Conservation (phyloP, 2,797 vertebrate species). For the Crotalus adamanteus region DNA sequence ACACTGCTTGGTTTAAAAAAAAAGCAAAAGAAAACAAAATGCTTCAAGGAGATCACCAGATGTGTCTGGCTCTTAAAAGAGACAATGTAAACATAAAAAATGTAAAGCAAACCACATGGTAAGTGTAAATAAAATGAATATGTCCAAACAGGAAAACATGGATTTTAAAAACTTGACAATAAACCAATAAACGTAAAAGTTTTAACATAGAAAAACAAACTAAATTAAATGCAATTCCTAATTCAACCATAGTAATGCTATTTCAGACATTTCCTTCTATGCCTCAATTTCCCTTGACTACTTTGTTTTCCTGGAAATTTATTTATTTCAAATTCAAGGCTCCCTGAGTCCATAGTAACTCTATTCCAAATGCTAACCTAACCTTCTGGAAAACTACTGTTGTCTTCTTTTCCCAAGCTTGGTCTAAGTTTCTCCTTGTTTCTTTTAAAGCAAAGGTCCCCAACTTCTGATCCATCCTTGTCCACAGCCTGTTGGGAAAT, state of each 20-base stretch:
- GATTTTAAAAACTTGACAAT: background rate
- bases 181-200: background rate
- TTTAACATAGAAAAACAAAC: background rate
- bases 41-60: background rate
- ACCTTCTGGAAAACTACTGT: background rate
- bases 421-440: background rate
- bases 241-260: background rate
- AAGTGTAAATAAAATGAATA: background rate
- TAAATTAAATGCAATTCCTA: background rate
- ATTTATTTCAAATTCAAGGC: background rate
- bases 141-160: background rate
- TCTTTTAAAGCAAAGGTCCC: background rate
- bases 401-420: background rate
- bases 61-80: background rate
- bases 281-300: background rate
- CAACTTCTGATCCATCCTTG: no score
- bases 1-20: background rate
- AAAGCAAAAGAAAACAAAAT: background rate
- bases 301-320: background rate
- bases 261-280: background rate
- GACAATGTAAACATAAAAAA: background rate
- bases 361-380: background rate
- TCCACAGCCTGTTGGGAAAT: no score
- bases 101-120: background rate
- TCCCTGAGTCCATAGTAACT: background rate